Percentiles rank a stretch among this genome's conserved stretches.
Evolutionary conservation across 2,113 vertebrate species (phyloP).

Genomic region (Tor tambroides): DNA sequence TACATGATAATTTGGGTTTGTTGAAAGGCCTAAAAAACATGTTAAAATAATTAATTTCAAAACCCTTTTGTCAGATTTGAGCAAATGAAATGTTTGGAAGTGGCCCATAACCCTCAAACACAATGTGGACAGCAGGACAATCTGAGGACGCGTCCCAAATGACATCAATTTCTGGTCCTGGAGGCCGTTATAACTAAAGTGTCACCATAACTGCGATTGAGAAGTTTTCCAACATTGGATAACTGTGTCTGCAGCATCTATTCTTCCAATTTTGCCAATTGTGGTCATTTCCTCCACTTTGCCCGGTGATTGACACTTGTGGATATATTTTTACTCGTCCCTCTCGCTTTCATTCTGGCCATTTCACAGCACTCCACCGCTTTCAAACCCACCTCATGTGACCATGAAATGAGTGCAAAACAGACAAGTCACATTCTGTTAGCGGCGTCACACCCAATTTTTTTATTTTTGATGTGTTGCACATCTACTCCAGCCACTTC

Average conservation of each 20-base stretch:
- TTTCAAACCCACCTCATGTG: not conserved
- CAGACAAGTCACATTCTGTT: not conserved
- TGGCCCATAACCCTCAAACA: not conserved
- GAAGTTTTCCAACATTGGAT: not conserved
- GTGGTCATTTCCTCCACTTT: not conserved
- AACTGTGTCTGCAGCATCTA: not conserved
- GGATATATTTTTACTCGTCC: not conserved
- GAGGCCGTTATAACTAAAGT: not conserved
- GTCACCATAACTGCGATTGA: not conserved
- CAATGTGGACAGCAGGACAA: not conserved
- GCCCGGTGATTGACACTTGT: not conserved
- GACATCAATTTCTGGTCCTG: not conserved
- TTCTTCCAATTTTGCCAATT: slow-evolving; percentile 2
- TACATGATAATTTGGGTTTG: not conserved
- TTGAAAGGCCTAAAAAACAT: not conserved
- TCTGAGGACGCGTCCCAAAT: not conserved
- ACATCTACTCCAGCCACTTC: slow-evolving; percentile 14
- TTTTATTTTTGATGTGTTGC: not conserved
- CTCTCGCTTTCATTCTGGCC: not conserved
- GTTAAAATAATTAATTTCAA: not conserved
- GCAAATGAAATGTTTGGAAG: not conserved
- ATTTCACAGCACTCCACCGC: slow-evolving; percentile 11
- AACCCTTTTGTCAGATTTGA: not conserved
- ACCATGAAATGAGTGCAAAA: not conserved
- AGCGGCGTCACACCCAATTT: not conserved